Conservation (phyloP, 1,140 invertebrate genomes). For the Monomorium pharaonis region DNA sequence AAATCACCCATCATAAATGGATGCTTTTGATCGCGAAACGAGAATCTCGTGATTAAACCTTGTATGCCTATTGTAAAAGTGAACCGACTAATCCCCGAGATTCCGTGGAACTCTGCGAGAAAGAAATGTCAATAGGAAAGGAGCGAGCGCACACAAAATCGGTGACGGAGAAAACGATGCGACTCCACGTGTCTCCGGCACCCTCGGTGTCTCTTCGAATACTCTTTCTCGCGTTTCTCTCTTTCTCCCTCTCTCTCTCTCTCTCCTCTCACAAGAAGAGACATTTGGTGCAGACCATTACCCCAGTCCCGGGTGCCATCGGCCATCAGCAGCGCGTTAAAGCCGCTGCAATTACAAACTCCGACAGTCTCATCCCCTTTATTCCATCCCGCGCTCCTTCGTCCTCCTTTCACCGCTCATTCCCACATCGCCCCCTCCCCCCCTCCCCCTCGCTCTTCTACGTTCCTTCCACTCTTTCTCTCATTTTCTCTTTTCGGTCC, state of each 20-base stretch:
- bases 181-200: constrained; percentile 53
- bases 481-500: constrained; percentile 50
- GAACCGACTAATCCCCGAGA: neutral
- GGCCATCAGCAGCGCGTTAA: constrained; percentile 83
- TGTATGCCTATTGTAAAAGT: neutral
- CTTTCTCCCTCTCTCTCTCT: constrained; percentile 60
- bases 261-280: constrained; percentile 66
- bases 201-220: constrained; percentile 64
- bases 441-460: no score
- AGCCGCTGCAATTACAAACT: constrained; percentile 84
- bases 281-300: constrained; percentile 82
- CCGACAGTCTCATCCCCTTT: constrained; percentile 77
- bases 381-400: constrained; percentile 57
- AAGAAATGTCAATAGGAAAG: constrained; percentile 52
- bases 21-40: neutral
- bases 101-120: neutral
- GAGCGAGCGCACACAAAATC: constrained; percentile 51
- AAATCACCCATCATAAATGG: neutral
- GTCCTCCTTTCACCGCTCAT: constrained; percentile 13
- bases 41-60: neutral
- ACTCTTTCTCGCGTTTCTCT: constrained; percentile 66
- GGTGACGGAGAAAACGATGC: constrained; percentile 51
- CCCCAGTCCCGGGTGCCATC: constrained; percentile 78
- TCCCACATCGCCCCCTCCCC: constrained; percentile 14
- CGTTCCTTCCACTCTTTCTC: constrained; percentile 66